Conservation (phyloP, 1,140 invertebrate species). For the Drosophila sp. region DNA sequence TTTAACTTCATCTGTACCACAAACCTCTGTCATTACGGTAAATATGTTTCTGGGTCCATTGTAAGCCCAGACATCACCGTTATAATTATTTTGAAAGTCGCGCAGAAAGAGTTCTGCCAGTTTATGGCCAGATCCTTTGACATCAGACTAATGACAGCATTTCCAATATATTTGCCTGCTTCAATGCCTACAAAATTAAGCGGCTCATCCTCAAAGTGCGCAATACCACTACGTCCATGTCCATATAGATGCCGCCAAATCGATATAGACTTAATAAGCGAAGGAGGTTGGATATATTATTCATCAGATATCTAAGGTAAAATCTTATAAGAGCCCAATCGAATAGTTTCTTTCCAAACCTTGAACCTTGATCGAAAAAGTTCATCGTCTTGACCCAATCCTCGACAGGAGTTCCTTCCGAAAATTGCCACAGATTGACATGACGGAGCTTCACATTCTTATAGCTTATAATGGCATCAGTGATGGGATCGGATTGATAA, state of each 20-base stretch:
- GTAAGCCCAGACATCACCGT: conserved; percentile 84
- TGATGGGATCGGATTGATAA: conserved; percentile 56
- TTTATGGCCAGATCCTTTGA: background rate
- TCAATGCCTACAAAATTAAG: background rate
- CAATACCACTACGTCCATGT: conserved; percentile 1
- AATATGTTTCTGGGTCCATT: conserved; percentile 5
- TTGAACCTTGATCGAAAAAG: too few relatives aligned
- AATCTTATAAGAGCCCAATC: too few relatives aligned
- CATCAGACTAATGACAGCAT: background rate
- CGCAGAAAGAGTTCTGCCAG: background rate
- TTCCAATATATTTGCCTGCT: background rate
- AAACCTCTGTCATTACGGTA: background rate
- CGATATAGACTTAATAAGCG: conserved; percentile 10
- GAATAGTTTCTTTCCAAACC: too few relatives aligned
- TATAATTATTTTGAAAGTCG: background rate
- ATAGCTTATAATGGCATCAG: conserved; percentile 85
- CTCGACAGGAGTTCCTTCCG: too few relatives aligned
- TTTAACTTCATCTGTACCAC: background rate
- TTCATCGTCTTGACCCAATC: too few relatives aligned
- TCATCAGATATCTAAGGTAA: too few relatives aligned
- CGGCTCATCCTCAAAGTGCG: background rate
- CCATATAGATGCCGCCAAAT: conserved; percentile 21
- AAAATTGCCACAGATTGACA: conserved; percentile 84
- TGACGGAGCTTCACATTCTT: conserved; percentile 87
- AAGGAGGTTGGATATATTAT: conserved; percentile 7